Percentiles rank a stretch among this genome's conserved stretches.
Conservation (phyloP, 1,140 invertebrate species). For the Drosophila navojoa region DNA sequence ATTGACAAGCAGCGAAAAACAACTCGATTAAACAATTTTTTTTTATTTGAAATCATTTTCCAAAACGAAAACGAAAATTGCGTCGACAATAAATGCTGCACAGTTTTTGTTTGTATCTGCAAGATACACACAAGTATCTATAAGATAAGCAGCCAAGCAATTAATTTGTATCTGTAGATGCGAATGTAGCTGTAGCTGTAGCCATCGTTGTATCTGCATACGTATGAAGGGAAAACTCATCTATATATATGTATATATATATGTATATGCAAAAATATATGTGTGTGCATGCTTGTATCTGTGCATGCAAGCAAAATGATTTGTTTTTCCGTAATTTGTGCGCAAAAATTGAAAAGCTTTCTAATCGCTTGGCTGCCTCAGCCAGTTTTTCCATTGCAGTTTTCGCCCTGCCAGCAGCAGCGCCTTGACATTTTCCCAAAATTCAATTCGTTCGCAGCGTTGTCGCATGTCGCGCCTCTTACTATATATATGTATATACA, state of each 20-base stretch:
- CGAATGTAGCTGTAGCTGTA: constrained; percentile 30
- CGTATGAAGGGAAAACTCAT: constrained; percentile 4
- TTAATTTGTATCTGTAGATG: constrained; percentile 42
- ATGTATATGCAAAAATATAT: not conserved
- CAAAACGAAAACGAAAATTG: constrained; percentile 42
- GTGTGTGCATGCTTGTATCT: not conserved
- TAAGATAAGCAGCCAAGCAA: constrained; percentile 32
- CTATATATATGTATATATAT: not conserved
- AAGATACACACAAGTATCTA: constrained; percentile 18
- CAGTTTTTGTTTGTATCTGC: constrained; percentile 24
- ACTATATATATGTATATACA: constrained; percentile 19
- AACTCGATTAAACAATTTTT: constrained; percentile 8
- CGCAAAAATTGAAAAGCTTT: constrained; percentile 74
- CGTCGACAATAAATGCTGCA: constrained; percentile 45
- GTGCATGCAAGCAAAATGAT: constrained; percentile 44
- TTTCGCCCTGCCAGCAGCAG: constrained; percentile 54
- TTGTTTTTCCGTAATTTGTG: constrained; percentile 71
- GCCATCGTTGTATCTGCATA: constrained; percentile 22
- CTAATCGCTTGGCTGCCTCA: constrained; percentile 66
- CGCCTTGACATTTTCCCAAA: constrained; percentile 67
- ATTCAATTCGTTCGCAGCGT: constrained; percentile 51
- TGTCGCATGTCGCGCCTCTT: constrained; percentile 47
- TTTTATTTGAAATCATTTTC: constrained; percentile 50
- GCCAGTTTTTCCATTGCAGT: constrained; percentile 65
- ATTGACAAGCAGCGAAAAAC: constrained; percentile 45